Conservation (phyloP, 1,140 invertebrate genomes). For the Chlorops oryzae region DNA sequence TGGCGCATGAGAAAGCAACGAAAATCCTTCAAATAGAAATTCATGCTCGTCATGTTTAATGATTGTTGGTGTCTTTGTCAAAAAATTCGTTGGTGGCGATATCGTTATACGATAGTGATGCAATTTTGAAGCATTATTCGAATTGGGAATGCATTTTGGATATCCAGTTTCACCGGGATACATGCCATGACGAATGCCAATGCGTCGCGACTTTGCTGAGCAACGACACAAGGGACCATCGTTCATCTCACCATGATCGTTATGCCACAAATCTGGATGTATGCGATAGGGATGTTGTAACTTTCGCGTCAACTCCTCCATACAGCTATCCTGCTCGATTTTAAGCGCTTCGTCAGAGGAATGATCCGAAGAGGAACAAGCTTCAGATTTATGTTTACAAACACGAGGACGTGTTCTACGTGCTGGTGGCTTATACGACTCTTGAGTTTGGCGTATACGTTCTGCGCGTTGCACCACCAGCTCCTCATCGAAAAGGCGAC, state of each 20-base stretch:
- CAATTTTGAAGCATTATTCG: conserved; percentile 80
- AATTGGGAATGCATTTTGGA: conserved; percentile 65
- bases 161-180: conserved; percentile 84
- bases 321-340: conserved; percentile 73
- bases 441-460: conserved; percentile 56
- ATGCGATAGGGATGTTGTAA: conserved; percentile 86
- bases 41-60: conserved; percentile 91
- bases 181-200: conserved; percentile 92
- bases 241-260: conserved; percentile 95
- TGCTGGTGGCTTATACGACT: conserved; percentile 62
- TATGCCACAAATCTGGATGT: conserved; percentile 93
- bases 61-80: conserved; percentile 86
- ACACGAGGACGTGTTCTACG: conserved; percentile 61
- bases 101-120: conserved; percentile 87
- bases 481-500: conserved; percentile 65
- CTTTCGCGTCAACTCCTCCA: conserved; percentile 83
- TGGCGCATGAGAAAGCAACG: conserved; percentile 89
- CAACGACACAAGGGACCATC: conserved; percentile 95
- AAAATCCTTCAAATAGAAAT: conserved; percentile 98
- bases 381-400: conserved; percentile 62
- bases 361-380: conserved; percentile 52
- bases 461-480: conserved; percentile 65
- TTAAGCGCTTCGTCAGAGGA: conserved; percentile 59
- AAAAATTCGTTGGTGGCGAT: conserved; percentile 71
- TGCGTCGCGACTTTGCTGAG: conserved; percentile 79